phyloP scores from a whole-genome alignment of 2,797 vertebrate species.

The Acridotheres tristis region DNA sequence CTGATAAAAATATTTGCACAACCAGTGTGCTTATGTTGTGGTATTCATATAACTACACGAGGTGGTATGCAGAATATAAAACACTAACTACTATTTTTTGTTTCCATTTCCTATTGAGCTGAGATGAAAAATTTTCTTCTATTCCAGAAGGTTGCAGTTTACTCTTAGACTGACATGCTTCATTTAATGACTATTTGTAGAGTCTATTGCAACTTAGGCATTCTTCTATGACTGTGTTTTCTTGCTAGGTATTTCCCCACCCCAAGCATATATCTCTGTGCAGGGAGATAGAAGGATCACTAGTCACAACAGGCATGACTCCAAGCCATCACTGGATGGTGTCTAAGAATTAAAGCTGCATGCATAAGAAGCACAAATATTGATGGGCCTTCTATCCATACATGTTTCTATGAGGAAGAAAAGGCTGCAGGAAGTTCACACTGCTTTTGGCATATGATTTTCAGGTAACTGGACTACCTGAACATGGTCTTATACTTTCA shows the following conservation, averaged over 20 bases:
- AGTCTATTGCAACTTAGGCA: neutral
- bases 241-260: neutral
- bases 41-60: neutral
- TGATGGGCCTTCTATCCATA: neutral
- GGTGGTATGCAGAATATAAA: neutral
- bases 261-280: neutral
- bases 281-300: constrained; percentile 27
- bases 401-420: neutral
- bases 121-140: neutral
- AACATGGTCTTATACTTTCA: neutral
- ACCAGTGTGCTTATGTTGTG: neutral
- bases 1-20: neutral
- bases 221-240: neutral
- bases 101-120: neutral
- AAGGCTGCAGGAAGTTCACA: neutral
- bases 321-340: constrained; percentile 3
- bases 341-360: constrained; percentile 22
- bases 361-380: neutral
- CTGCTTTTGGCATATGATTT: neutral
- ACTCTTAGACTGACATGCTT: neutral
- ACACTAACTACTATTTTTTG: neutral
- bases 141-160: neutral
- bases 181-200: neutral
- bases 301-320: constrained; percentile 33
- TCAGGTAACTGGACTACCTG: neutral